These are phyloP conservation scores for Notothenia coriiceps DNA, from an alignment of 2,113 vertebrate species.

Conservation along the genomic window DNA sequence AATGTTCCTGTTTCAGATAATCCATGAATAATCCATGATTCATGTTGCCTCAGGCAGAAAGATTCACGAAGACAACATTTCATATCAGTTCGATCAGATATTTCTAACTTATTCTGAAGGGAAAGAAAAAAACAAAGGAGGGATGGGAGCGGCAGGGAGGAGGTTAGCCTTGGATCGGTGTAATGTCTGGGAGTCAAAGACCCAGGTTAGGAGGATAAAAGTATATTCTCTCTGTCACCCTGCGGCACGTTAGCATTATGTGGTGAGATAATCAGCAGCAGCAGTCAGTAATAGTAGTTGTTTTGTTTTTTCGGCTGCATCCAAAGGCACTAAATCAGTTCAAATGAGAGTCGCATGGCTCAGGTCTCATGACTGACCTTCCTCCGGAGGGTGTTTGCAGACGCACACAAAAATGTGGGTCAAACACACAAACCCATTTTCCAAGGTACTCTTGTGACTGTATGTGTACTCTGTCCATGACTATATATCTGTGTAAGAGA, in stretches of 20 bases:
- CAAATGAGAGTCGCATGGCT: conserved; percentile 76
- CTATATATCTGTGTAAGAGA: conserved; percentile 2
- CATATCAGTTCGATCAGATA: background rate
- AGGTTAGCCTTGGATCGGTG: conserved; percentile 20
- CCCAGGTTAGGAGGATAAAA: conserved; percentile 43
- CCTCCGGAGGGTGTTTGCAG: conserved; percentile 22
- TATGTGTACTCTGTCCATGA: background rate
- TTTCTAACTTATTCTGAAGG: background rate
- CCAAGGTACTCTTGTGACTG: background rate
- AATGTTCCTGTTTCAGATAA: background rate
- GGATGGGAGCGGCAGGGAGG: conserved; percentile 28
- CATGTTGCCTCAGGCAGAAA: background rate
- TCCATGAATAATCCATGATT: background rate
- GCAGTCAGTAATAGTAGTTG: conserved; percentile 30
- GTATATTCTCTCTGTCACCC: conserved; percentile 26
- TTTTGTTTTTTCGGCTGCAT: conserved; percentile 64
- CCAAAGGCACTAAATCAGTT: conserved; percentile 61
- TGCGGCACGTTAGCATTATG: conserved; percentile 21
- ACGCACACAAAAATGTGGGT: conserved; percentile 51
- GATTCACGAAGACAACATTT: conserved; percentile 25
- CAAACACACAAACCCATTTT: conserved; percentile 16
- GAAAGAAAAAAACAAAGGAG: background rate
- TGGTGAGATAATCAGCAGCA: conserved; percentile 45
- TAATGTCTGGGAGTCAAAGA: conserved; percentile 48
- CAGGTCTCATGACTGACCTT: conserved; percentile 72